These are phyloP conservation scores for Colostygia pectinataria DNA, from an alignment of 2,888 invertebrate genomes.

Conservation along the genomic window DNA sequence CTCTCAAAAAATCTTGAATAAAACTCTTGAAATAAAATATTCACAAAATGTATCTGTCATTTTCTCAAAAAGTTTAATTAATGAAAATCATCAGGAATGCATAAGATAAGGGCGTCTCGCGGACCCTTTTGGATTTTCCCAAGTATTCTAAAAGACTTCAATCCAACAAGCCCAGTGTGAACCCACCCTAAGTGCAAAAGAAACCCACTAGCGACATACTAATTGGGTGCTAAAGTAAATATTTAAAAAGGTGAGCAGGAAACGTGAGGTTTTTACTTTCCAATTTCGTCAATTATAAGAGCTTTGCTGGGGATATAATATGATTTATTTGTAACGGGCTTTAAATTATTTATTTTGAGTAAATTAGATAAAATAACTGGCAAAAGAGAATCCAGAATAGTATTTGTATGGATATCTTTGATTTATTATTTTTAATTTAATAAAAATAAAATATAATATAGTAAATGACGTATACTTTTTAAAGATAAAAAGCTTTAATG, in stretches of 20 bases:
- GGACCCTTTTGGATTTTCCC: background rate
- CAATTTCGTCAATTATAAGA: conserved; percentile 75
- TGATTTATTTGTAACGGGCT: no score
- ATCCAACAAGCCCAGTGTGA: conserved; percentile 17
- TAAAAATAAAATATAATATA: no score
- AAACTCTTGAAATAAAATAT: background rate
- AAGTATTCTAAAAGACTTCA: conserved; percentile 17
- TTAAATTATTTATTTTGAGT: conserved; percentile 35
- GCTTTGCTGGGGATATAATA: conserved; percentile 52
- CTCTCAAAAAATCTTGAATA: no score
- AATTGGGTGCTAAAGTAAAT: conserved; percentile 79
- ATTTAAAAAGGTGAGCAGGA: conserved; percentile 72
- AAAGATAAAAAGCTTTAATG: no score
- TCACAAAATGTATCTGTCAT: background rate
- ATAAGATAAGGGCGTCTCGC: conserved; percentile 1
- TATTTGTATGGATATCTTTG: no score
- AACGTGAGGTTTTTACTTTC: conserved; percentile 73
- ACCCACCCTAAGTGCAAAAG: conserved; percentile 45
- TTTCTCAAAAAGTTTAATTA: background rate
- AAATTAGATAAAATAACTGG: conserved; percentile 8
- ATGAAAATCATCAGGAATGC: background rate
- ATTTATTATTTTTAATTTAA: no score
- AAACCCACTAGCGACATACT: conserved; percentile 62
- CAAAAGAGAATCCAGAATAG: no score
- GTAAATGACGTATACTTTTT: no score